Percentiles rank a stretch among this genome's conserved stretches.
These are phyloP conservation scores for Sphyrna mokarran DNA, from an alignment of 2,113 vertebrate genomes.

Conservation along the genomic window DNA sequence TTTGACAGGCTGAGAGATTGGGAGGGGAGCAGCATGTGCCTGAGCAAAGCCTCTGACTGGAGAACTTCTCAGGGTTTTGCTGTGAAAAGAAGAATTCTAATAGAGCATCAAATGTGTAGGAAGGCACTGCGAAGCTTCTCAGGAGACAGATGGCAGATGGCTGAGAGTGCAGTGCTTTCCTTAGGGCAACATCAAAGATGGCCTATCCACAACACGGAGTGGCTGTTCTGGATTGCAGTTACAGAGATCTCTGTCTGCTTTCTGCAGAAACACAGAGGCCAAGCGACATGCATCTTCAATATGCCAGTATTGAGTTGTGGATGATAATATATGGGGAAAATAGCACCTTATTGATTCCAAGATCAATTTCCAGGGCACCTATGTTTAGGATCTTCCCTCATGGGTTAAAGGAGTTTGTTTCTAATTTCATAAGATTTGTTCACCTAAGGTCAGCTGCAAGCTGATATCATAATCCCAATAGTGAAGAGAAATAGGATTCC, in stretches of 20 bases:
- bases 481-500: neutral
- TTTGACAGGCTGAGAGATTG: neutral
- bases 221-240: neutral
- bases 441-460: neutral
- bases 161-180: neutral
- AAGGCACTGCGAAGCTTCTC: neutral
- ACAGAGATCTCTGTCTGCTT: neutral
- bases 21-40: neutral
- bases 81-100: neutral
- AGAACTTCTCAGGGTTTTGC: neutral
- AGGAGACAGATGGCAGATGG: neutral
- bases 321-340: neutral
- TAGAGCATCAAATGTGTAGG: neutral
- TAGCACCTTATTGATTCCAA: neutral
- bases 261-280: neutral
- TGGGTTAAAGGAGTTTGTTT: neutral
- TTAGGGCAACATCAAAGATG: neutral
- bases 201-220: neutral
- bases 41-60: neutral
- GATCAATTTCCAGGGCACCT: neutral
- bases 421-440: neutral
- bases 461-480: neutral
- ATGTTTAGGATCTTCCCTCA: neutral
- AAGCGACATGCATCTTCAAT: neutral
- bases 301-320: neutral